phyloP scores from a whole-genome alignment of 2,888 invertebrate genomes.

The Amphipoea oculea region DNA sequence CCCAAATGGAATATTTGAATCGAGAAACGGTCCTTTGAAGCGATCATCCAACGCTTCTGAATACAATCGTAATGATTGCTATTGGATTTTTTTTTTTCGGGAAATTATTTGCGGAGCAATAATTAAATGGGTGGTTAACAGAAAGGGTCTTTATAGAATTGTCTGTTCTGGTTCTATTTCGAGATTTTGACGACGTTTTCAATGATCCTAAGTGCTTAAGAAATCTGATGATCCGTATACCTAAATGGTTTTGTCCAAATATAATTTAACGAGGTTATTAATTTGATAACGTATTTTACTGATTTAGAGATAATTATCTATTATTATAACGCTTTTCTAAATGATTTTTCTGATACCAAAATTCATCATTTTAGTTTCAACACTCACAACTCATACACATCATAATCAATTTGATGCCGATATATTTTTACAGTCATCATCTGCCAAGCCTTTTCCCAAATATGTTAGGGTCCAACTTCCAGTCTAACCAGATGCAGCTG shows the following conservation, averaged over 20 bases:
- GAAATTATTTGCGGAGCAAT: constrained; percentile 41
- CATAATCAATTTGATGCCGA: not conserved
- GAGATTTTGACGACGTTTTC: constrained; percentile 24
- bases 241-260: not conserved
- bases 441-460: too few relatives aligned
- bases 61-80: constrained; percentile 64
- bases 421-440: not conserved
- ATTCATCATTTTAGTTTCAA: too few relatives aligned
- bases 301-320: too few relatives aligned
- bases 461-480: too few relatives aligned
- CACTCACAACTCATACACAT: not conserved
- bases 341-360: not conserved
- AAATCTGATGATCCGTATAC: constrained; percentile 15
- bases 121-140: constrained; percentile 50
- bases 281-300: not conserved
- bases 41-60: constrained; percentile 64
- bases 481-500: too few relatives aligned
- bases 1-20: constrained; percentile 76
- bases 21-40: constrained; percentile 65
- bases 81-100: constrained; percentile 56
- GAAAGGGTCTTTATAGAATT: constrained; percentile 35
- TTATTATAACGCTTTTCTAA: not conserved
- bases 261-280: not conserved
- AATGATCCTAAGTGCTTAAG: constrained; percentile 17
- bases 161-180: constrained; percentile 25